Base-by-base conservation (phyloP, 64 coral and sea anemone genomes). In the Pocillopora damicornis region DNA sequence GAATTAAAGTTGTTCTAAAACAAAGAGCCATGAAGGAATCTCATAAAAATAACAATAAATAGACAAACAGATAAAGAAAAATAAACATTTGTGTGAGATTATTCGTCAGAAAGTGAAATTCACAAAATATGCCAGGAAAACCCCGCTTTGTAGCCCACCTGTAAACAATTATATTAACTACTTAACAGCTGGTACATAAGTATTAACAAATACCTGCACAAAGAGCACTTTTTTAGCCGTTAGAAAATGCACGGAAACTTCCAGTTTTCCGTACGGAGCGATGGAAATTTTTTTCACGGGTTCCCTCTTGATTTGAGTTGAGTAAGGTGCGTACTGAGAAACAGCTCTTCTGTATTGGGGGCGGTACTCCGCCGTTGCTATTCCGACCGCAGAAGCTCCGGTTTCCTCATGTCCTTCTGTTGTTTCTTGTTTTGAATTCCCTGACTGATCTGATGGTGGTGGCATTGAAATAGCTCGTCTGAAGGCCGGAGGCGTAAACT, bases 191-290 rank as follows among this genome's bases (percentile, higher is more conserved):
- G 42, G 30, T 51, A 4, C 42, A 51, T 20, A 2, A 67, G 16
- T 20, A 74, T 30, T 1, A 1, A 60, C 77, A 60, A 88, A 56
- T 73, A 96, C 94, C 94, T 96, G 91, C 74, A 96, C 79, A 61
- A 96, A 72, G 5, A 96, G 90, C 5, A 96, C 22, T 87, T 90
- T 93, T 77, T 97, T 97, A 16, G 59, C 79, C 9, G 88, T 76
- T 35, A 87, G 78, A 88, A 87, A 97, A 16, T 88, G 91, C 18
- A 97, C 66, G 26, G 94, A 90, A 42, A 89, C 78, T 81, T 97
- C 91, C 35, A 97, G 64, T 60, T 97, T 97, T 63, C 94, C 94
- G 25, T 93, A 93, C 0, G 94, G 94, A 10, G 94, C 88, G 23
- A 92, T 38, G 45, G 94, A 95, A 6, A 37, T 83, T 69, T 82